Conservation (phyloP, 2,888 invertebrate genomes). For the Idaea aversata region DNA sequence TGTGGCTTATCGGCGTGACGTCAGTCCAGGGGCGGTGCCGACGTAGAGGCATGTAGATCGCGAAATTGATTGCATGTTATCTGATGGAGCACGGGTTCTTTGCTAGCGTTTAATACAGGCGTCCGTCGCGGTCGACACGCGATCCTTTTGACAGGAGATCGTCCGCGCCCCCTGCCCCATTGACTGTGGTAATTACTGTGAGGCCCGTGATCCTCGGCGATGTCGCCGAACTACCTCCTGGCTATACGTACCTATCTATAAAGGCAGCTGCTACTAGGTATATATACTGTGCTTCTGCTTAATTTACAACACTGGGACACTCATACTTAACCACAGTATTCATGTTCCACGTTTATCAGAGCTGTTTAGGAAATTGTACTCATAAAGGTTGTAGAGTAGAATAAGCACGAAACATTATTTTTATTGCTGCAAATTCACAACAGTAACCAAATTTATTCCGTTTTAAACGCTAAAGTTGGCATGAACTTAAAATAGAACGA, state of each 20-base stretch:
- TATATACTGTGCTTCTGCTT: not conserved
- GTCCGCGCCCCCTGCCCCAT: slow-evolving; percentile 64
- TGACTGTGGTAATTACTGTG: slow-evolving; percentile 71
- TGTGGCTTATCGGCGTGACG: slow-evolving; percentile 72
- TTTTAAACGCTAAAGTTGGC: not conserved
- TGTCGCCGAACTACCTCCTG: slow-evolving; percentile 51
- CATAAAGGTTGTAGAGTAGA: not conserved
- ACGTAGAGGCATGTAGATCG: slow-evolving; percentile 78
- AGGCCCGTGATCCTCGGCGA: slow-evolving; percentile 70
- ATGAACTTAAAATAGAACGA: slow-evolving; percentile 1
- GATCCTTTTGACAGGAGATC: slow-evolving; percentile 77
- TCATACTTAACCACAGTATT: slow-evolving; percentile 2
- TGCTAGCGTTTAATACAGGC: slow-evolving; percentile 77
- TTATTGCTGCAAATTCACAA: not conserved
- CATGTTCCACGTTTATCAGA: not conserved
- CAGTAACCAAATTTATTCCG: slow-evolving; percentile 1
- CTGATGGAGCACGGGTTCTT: slow-evolving; percentile 78
- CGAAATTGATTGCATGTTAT: slow-evolving; percentile 80
- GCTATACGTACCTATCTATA: slow-evolving; percentile 25
- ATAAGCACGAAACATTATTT: not conserved
- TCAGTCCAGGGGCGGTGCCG: slow-evolving; percentile 74
- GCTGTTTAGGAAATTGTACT: not conserved
- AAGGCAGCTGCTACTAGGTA: slow-evolving; percentile 2
- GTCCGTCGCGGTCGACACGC: slow-evolving; percentile 68
- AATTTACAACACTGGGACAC: not conserved